Conservation (phyloP, 2,888 invertebrate genomes). For the Pristionchus fissidentatus region DNA sequence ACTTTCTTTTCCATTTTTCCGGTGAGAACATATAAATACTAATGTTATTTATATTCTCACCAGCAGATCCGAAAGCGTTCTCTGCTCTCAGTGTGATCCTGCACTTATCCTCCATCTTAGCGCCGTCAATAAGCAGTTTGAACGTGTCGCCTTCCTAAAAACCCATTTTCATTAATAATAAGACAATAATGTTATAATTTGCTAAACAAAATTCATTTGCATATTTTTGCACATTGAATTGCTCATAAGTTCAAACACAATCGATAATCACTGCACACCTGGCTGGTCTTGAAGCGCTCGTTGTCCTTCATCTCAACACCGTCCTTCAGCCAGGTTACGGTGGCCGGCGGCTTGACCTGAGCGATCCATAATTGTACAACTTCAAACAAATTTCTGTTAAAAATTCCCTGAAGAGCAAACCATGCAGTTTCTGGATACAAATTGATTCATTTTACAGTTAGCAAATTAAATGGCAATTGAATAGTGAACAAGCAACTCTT, state of each 20-base stretch:
- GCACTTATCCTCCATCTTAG: constrained; percentile 68
- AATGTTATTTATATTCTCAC: constrained; percentile 28
- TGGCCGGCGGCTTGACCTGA: constrained; percentile 85
- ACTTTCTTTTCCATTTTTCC: no score
- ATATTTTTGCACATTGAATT: no score
- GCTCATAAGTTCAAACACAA: no score
- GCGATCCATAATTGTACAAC: not conserved
- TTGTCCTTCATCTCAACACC: constrained; percentile 61
- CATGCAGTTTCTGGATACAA: not conserved
- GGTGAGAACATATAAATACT: no score
- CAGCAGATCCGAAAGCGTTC: constrained; percentile 70
- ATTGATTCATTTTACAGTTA: not conserved
- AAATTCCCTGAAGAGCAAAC: not conserved
- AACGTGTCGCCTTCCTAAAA: constrained; percentile 64
- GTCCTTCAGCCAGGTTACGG: constrained; percentile 95
- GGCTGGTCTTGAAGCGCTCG: constrained; percentile 43
- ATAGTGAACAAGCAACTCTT: not conserved
- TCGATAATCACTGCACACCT: not conserved
- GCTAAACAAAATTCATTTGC: no score
- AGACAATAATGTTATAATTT: no score
- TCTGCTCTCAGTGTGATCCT: constrained; percentile 72
- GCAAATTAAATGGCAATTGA: not conserved
- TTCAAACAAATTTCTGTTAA: not conserved
- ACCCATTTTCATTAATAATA: not conserved
- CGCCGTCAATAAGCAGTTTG: constrained; percentile 73